phyloP scores from a whole-genome alignment of 2,888 invertebrate genomes.

The Caenorhabditis angaria region DNA sequence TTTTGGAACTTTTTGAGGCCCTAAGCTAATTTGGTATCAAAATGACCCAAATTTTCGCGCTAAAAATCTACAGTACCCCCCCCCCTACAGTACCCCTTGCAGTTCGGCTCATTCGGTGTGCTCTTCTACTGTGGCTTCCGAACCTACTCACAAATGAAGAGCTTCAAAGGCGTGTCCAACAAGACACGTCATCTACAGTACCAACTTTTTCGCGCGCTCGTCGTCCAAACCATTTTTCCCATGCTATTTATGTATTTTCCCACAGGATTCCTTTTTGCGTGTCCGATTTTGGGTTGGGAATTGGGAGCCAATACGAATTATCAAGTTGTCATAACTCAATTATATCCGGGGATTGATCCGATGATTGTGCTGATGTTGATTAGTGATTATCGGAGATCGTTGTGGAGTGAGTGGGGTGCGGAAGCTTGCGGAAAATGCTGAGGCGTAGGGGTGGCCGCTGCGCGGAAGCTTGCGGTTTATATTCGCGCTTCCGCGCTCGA shows the following conservation, averaged over 20 bases:
- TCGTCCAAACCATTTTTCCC: conserved; percentile 22
- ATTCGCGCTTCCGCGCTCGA: no score
- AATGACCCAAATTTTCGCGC: no score
- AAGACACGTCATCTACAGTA: conserved; percentile 20
- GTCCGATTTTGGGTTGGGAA: conserved; percentile 16
- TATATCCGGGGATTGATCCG: conserved; percentile 23
- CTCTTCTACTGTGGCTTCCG: conserved; percentile 21
- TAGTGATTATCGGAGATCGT: conserved; percentile 14
- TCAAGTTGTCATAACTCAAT: conserved; percentile 13
- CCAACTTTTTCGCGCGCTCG: conserved; percentile 20
- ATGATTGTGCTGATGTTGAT: conserved; percentile 24
- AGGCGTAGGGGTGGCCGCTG: no score
- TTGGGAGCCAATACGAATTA: conserved; percentile 21
- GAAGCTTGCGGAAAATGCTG: no score
- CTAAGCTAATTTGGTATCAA: no score
- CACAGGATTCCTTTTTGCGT: conserved; percentile 9
- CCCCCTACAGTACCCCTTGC: neutral
- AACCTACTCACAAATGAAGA: conserved; percentile 2
- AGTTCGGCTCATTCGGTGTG: conserved; percentile 9
- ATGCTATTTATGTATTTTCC: conserved; percentile 20
- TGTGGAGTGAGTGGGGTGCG: conserved; percentile 2
- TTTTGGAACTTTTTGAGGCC: no score
- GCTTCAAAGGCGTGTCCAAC: neutral
- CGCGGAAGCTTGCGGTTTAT: no score
- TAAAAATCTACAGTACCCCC: no score